These are phyloP conservation scores for Hippocampus barbouri DNA, from an alignment of 2,113 vertebrate genomes.

Conservation along the genomic window DNA sequence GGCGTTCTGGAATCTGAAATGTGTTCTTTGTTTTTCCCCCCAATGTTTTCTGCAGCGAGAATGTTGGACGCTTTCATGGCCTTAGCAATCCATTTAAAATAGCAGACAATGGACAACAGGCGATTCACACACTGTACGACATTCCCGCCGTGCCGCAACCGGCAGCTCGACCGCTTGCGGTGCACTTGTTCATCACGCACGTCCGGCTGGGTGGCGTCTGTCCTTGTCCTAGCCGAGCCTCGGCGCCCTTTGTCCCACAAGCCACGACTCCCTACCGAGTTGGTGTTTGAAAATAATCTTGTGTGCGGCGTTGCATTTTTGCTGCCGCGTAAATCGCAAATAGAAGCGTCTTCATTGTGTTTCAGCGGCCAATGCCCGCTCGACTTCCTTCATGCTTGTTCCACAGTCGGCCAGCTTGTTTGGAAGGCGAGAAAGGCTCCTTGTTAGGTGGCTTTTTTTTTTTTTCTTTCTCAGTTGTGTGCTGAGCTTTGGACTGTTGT, in stretches of 20 bases:
- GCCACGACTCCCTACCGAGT: background rate
- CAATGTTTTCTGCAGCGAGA: no score
- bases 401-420: no score
- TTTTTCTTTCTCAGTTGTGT: no score
- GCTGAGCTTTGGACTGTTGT: background rate
- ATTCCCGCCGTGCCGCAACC: background rate
- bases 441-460: no score
- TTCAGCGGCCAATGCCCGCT: background rate
- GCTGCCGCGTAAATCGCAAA: background rate
- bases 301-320: background rate
- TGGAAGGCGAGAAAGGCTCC: no score
- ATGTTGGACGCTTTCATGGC: background rate
- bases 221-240: background rate
- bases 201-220: background rate
- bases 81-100: background rate
- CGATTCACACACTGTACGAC: background rate
- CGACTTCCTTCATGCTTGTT: background rate
- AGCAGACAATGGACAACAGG: background rate
- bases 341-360: background rate
- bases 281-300: background rate
- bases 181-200: background rate
- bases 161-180: background rate
- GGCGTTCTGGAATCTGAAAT: no score
- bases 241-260: background rate
- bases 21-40: no score